Conservation (phyloP, 1,140 invertebrate species). For the Drosophila teissieri region DNA sequence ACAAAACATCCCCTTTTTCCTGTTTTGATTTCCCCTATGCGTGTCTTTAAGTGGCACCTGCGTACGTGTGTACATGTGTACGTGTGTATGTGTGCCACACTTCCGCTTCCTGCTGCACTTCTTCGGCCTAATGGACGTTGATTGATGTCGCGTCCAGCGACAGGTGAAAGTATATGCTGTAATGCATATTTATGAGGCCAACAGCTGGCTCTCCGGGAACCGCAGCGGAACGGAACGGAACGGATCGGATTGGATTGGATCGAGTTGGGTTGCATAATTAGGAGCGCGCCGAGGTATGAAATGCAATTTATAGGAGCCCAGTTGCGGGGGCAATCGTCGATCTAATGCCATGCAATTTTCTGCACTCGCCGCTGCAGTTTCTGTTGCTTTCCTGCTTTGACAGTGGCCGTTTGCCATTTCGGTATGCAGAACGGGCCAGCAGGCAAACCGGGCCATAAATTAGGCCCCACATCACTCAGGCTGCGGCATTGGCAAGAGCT, state of each 20-base stretch:
- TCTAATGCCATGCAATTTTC: slow-evolving; percentile 62
- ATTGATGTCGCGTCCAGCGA: slow-evolving; percentile 64
- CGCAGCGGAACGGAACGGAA: slow-evolving; percentile 1
- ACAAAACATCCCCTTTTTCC: neutral
- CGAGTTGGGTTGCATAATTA: slow-evolving; percentile 63
- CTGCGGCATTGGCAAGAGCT: slow-evolving; percentile 14
- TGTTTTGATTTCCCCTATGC: neutral
- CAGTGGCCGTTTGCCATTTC: slow-evolving; percentile 61
- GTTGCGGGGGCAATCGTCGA: slow-evolving; percentile 38
- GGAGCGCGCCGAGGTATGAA: slow-evolving; percentile 41
- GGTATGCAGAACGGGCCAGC: slow-evolving; percentile 43
- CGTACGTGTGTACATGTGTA: slow-evolving; percentile 24
- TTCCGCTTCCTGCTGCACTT: slow-evolving; percentile 71
- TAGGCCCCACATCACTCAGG: slow-evolving; percentile 61
- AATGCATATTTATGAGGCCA: slow-evolving; percentile 57
- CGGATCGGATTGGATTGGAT: neutral
- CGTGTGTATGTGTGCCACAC: slow-evolving; percentile 47
- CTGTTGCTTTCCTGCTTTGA: slow-evolving; percentile 55
- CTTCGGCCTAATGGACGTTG: slow-evolving; percentile 75
- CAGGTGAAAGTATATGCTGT: slow-evolving; percentile 67
- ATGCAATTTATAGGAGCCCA: slow-evolving; percentile 53
- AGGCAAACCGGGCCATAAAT: slow-evolving; percentile 57
- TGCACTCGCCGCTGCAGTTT: slow-evolving; percentile 22
- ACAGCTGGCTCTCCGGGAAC: slow-evolving; percentile 9
- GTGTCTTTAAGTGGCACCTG: slow-evolving; percentile 38